These are phyloP conservation scores for Seladonia tumulorum DNA, from an alignment of 2,888 invertebrate genomes.

Conservation along the genomic window DNA sequence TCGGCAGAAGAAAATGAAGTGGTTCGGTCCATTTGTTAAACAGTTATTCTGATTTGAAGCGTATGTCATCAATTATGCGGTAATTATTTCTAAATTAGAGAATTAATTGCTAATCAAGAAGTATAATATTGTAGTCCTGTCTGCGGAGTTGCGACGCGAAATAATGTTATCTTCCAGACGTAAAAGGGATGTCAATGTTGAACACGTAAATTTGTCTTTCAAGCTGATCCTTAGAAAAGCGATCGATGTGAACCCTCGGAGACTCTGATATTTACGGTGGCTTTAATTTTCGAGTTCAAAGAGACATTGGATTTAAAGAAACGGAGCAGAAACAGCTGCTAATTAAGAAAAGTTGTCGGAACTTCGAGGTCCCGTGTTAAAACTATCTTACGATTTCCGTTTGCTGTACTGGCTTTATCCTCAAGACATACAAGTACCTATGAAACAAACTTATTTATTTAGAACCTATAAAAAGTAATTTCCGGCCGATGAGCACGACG, in stretches of 20 bases:
- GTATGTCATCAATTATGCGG: too few relatives aligned
- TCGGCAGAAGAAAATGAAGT: too few relatives aligned
- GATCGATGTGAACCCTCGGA: not conserved
- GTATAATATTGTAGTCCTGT: not conserved
- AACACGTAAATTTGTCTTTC: not conserved
- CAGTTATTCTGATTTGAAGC: too few relatives aligned
- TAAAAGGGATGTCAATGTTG: not conserved
- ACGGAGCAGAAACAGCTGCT: not conserved
- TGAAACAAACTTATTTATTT: too few relatives aligned
- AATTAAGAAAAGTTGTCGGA: not conserved
- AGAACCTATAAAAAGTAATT: too few relatives aligned
- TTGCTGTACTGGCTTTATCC: not conserved
- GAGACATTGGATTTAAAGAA: too few relatives aligned
- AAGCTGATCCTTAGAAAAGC: not conserved
- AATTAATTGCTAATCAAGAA: not conserved
- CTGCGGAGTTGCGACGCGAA: not conserved
- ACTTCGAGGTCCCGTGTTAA: not conserved
- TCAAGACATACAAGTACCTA: not conserved
- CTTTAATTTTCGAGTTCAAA: constrained; percentile 6
- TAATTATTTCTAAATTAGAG: not conserved
- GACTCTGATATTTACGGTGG: not conserved
- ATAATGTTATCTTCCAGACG: not conserved
- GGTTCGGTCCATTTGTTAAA: too few relatives aligned
- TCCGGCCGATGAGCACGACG: too few relatives aligned
- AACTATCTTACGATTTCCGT: not conserved